Evolutionary conservation across 2,113 vertebrate genomes (phyloP).

Genomic region (Rissa tridactyla): DNA sequence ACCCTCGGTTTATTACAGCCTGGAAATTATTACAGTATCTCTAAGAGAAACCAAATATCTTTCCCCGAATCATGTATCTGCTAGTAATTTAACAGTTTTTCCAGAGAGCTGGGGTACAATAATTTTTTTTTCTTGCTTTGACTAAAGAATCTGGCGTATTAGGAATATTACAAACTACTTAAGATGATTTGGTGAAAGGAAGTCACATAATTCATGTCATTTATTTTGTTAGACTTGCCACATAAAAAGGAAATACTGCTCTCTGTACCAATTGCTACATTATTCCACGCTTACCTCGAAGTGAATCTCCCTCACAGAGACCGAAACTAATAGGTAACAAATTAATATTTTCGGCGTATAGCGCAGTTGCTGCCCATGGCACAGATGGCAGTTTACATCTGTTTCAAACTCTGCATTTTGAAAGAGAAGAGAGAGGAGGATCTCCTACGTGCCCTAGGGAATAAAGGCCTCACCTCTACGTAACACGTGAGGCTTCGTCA

Average conservation of each 20-base stretch:
- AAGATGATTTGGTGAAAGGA: slow-evolving; percentile 8
- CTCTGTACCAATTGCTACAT: neutral
- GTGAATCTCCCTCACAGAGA: neutral
- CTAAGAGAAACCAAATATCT: neutral
- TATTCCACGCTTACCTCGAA: neutral
- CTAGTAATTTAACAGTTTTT: neutral
- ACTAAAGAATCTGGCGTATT: neutral
- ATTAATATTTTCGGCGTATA: neutral
- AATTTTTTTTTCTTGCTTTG: neutral
- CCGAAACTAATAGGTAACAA: neutral
- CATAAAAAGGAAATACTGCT: neutral
- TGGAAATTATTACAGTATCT: neutral
- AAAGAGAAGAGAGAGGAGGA: neutral
- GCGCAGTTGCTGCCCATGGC: neutral
- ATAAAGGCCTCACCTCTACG: neutral
- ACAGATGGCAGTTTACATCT: neutral
- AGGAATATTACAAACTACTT: slow-evolving; percentile 37
- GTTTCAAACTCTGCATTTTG: neutral
- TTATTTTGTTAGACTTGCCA: slow-evolving; percentile 15
- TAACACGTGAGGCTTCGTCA: neutral
- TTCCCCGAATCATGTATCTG: neutral
- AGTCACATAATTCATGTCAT: neutral
- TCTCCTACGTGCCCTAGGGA: neutral
- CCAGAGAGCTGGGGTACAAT: neutral
- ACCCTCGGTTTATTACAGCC: neutral